These are phyloP conservation scores for Episyrphus balteatus DNA, from an alignment of 1,140 invertebrate genomes.

Conservation along the genomic window DNA sequence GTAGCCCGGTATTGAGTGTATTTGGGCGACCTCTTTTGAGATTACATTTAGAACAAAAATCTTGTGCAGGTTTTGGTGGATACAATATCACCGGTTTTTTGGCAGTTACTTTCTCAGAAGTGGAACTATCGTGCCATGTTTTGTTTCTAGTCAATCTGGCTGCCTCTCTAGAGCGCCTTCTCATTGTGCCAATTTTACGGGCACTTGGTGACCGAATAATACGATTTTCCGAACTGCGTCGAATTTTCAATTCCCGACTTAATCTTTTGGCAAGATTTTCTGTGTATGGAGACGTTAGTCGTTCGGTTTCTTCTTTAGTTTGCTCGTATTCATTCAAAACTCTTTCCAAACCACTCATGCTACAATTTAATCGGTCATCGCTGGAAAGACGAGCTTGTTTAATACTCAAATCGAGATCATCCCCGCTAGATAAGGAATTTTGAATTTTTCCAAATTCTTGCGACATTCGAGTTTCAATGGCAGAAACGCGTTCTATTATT, in stretches of 20 bases:
- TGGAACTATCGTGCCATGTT: constrained; percentile 21
- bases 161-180: constrained; percentile 51
- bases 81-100: constrained; percentile 1
- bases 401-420: constrained; percentile 7
- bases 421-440: background rate
- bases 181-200: constrained; percentile 61
- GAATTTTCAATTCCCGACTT: constrained; percentile 60
- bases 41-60: background rate
- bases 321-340: constrained; percentile 61
- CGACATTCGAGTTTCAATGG: constrained; percentile 56
- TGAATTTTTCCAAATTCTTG: constrained; percentile 46
- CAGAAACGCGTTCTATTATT: constrained; percentile 57
- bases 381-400: background rate
- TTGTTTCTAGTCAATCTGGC: constrained; percentile 21
- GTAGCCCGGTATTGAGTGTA: constrained; percentile 21
- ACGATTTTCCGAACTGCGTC: constrained; percentile 52
- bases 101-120: background rate
- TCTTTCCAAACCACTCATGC: constrained; percentile 29
- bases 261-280: constrained; percentile 58
- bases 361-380: background rate
- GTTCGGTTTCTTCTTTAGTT: constrained; percentile 54
- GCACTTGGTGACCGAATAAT: constrained; percentile 69
- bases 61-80: background rate
- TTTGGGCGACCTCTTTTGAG: constrained; percentile 23
- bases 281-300: constrained; percentile 46